Base-by-base conservation (phyloP, 2,888 invertebrate species). In the Orgyia antiqua region DNA sequence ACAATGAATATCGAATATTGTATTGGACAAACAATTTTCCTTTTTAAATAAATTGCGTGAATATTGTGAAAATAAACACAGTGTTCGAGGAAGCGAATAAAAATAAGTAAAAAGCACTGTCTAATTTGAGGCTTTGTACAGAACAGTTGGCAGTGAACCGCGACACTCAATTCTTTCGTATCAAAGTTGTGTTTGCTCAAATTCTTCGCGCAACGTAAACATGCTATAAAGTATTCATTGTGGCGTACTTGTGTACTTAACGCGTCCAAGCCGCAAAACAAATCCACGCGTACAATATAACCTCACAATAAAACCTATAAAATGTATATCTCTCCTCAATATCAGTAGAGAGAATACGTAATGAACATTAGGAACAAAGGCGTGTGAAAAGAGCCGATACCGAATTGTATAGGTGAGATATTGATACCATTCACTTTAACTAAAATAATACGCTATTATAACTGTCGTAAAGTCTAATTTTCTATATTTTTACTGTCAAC, bases 311-410 rank as follows among this genome's bases (percentile, higher is more conserved):
- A 72, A 76, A 76, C 67, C 69, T 71, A 75, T 73, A 74, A 73
- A 73, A 73, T 75, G 65, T 76, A 78, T 79, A 76, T 74, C 69
- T 68, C 66, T 67, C 68, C 68, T 60, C 74, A 61, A 77, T 74
- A 76, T 71, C 73, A 70, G 71, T 68, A 68, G 68, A 77, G 70
- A 65, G 79, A 80, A 80, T 78, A 76, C 74, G 67, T 78, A 80
- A 80, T 80, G 78, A 79, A 76, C 77, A 80, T 80, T 78, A 79
- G 68, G 73, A 79, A 77, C 76, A 77, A 78, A 77, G 68, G 68
- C 70, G 71, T 59, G 63, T 60, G 74, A 75, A 76, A 76, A 75
- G 70, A 73, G 65, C 73, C 72, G 71, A 77, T 73, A 71, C 68
- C 61, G 63, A 71, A 69, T 60, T 65, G 67, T 70, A 68, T 67